A percentile compares a stretch with the other conserved stretches of the same genome.
These are phyloP conservation scores for Eilema depressum DNA, from an alignment of 2,888 invertebrate species.

Conservation along the genomic window DNA sequence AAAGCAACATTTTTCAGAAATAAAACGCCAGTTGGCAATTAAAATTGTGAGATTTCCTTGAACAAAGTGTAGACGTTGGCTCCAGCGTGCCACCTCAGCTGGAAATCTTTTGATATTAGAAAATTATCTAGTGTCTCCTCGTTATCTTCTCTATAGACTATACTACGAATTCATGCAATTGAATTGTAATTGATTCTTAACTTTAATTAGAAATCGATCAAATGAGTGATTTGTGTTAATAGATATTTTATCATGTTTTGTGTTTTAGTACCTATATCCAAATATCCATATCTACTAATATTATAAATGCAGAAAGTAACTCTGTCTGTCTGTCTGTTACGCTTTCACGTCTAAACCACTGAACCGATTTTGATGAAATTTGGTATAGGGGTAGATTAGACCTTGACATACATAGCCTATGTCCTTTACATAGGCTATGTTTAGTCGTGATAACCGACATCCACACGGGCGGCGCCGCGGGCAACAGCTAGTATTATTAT, in stretches of 20 bases:
- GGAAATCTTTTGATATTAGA: conserved; percentile 64
- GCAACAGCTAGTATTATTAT: no score
- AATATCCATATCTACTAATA: no score
- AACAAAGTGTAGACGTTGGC: conserved; percentile 33
- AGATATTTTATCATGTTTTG: not conserved
- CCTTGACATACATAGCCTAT: no score
- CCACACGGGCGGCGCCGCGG: no score
- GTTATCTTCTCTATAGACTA: conserved; percentile 30
- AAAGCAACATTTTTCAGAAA: conserved; percentile 5
- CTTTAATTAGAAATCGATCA: not conserved
- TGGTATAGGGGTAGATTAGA: no score
- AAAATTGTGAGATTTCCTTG: conserved; percentile 24
- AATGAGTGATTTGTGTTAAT: not conserved
- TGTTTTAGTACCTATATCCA: no score
- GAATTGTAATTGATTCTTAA: not conserved
- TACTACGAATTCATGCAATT: conserved; percentile 1
- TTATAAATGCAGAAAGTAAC: no score
- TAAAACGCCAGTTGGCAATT: conserved; percentile 33
- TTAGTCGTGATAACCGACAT: no score
- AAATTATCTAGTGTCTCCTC: conserved; percentile 56
- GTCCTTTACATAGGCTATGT: no score
- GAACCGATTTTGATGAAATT: no score
- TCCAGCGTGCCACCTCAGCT: conserved; percentile 42
- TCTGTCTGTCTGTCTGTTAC: no score
- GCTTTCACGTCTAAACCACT: no score